Conservation (phyloP, 1,140 invertebrate species). For the Pogonus chalceus region DNA sequence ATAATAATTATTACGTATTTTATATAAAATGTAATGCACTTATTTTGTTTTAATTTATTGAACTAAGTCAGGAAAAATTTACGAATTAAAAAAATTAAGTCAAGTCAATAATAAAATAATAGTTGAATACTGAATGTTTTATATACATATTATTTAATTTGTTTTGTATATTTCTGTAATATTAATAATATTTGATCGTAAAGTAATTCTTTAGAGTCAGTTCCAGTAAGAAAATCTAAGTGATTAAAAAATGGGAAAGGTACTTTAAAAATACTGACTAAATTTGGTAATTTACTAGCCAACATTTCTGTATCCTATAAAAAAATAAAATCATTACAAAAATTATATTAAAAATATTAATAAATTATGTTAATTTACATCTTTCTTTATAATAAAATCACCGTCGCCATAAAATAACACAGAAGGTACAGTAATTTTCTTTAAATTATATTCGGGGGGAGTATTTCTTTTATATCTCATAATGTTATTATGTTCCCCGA, state of each 20-base stretch:
- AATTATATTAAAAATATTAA: conserved; percentile 3
- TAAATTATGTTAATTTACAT: conserved; percentile 25
- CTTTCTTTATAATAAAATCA: conserved; percentile 45
- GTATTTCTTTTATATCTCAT: conserved; percentile 34
- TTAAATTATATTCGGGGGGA: conserved; percentile 49
- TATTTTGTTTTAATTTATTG: too few species aligned
- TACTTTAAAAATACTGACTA: conserved; percentile 38
- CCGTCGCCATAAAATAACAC: conserved; percentile 49
- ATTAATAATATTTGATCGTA: conserved; percentile 39
- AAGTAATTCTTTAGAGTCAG: conserved; percentile 44
- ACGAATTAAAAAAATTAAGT: too few species aligned
- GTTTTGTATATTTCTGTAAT: conserved; percentile 29
- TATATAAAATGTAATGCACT: too few species aligned
- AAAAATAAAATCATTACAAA: conserved; percentile 3
- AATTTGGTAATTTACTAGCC: conserved; percentile 35
- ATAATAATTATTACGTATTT: too few species aligned
- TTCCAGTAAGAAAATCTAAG: conserved; percentile 59
- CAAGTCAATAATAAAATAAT: too few species aligned
- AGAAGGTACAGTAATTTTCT: conserved; percentile 51
- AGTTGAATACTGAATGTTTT: too few species aligned
- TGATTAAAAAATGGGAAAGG: conserved; percentile 53
- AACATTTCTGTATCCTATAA: conserved; percentile 51
- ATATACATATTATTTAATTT: too few species aligned
- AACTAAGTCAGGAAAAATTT: too few species aligned
- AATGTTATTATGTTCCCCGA: conserved; percentile 38